These are phyloP conservation scores for Halichondria panicea DNA, from an alignment of 37 sponge, comb jelly and placozoan genomes.

Conservation along the genomic window DNA sequence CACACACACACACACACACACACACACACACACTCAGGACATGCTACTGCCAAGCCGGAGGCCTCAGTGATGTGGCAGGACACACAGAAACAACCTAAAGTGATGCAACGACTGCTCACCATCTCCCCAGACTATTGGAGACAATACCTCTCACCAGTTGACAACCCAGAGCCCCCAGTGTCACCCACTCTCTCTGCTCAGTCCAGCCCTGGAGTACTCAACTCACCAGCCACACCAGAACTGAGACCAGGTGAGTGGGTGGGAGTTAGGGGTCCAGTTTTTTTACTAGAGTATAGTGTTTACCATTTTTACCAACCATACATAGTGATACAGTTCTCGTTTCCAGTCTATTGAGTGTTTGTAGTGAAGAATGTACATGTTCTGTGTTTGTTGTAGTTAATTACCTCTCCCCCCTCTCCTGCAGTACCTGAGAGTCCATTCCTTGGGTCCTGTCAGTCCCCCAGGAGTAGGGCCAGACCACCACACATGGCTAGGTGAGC, in stretches of 20 bases:
- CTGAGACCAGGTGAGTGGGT: slow-evolving; percentile 59
- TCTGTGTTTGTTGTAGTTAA: not conserved
- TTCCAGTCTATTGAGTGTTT: not conserved
- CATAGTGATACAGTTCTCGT: not conserved
- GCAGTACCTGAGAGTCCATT: slow-evolving; percentile 79
- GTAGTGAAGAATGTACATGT: no score
- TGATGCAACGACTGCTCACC: slow-evolving; percentile 54
- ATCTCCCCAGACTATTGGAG: slow-evolving; percentile 80
- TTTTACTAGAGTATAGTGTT: no score
- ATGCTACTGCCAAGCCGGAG: slow-evolving; percentile 64
- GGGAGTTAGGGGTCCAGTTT: no score
- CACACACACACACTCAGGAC: no score
- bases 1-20: no score
- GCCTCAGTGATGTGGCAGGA: slow-evolving; percentile 66
- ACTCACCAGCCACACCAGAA: slow-evolving; percentile 76
- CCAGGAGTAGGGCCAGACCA: not conserved
- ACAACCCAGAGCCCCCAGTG: slow-evolving; percentile 58
- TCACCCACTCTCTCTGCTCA: slow-evolving; percentile 31
- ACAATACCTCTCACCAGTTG: slow-evolving; percentile 61
- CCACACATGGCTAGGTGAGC: no score
- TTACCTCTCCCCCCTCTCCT: not conserved
- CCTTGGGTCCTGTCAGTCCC: slow-evolving; percentile 73
- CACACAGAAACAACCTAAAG: slow-evolving; percentile 78
- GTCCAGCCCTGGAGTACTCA: slow-evolving; percentile 15
- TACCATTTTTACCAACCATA: no score